phyloP scores from a whole-genome alignment of 2,888 invertebrate genomes.

The Hyppa rectilinea region DNA sequence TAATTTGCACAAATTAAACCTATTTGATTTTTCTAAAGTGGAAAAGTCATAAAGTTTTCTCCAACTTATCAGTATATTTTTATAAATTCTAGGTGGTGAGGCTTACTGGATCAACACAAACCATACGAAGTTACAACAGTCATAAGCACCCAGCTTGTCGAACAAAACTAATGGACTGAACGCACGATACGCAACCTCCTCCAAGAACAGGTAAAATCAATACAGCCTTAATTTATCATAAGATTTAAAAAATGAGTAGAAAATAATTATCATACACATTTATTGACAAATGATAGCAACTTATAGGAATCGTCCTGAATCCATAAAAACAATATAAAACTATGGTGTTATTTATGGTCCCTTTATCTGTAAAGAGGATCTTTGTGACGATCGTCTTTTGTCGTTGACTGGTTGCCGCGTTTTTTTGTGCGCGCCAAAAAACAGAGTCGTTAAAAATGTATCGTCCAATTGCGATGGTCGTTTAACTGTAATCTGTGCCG shows the following conservation, averaged over 20 bases:
- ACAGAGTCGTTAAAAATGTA: conserved; percentile 79
- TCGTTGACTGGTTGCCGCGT: conserved; percentile 84
- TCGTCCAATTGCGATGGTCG: conserved; percentile 77
- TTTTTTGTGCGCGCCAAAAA: conserved; percentile 80
- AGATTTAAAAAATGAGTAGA: conserved; percentile 43
- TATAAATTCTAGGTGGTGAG: background rate
- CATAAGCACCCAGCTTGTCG: background rate
- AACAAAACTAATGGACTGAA: background rate
- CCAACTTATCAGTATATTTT: background rate
- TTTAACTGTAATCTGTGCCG: conserved; percentile 80
- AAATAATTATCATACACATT: conserved; percentile 62
- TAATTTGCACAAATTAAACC: background rate
- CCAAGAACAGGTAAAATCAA: conserved; percentile 46
- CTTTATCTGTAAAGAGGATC: conserved; percentile 82
- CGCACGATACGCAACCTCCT: background rate
- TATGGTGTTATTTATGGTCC: conserved; percentile 87
- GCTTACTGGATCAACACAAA: background rate
- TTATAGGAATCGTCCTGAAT: conserved; percentile 59
- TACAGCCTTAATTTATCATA: conserved; percentile 55
- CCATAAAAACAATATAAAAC: conserved; percentile 73
- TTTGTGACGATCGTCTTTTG: conserved; percentile 83
- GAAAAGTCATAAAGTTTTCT: background rate
- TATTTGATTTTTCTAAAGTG: background rate
- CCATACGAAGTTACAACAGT: background rate
- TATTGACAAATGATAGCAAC: conserved; percentile 67